phyloP scores from a whole-genome alignment of 2,888 invertebrate species.

The Leptogaster cylindrica region DNA sequence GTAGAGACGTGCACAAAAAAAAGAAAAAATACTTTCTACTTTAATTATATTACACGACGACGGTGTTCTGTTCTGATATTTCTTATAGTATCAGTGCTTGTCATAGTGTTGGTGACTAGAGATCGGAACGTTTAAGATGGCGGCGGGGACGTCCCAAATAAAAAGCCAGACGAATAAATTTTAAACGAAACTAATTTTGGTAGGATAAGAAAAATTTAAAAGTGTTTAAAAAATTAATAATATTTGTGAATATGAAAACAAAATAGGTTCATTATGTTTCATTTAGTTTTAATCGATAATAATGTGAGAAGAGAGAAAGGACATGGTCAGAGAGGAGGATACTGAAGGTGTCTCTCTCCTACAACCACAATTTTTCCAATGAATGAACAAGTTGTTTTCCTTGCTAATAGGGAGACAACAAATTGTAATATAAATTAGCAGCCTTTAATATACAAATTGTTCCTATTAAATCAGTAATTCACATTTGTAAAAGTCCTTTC shows the following conservation, averaged over 20 bases:
- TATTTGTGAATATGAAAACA: no score
- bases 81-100: not conserved
- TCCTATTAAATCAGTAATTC: conserved; percentile 20
- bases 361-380: conserved; percentile 6
- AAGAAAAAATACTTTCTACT: conserved; percentile 18
- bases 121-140: conserved; percentile 36
- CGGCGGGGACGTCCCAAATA: conserved; percentile 28
- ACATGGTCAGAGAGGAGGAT: conserved; percentile 1
- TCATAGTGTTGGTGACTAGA: not conserved
- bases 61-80: conserved; percentile 2
- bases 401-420: conserved; percentile 3
- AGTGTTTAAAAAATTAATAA: no score
- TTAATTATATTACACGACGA: conserved; percentile 19
- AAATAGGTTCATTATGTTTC: not conserved
- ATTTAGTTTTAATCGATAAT: conserved; percentile 34
- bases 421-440: conserved; percentile 3
- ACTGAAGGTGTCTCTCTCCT: conserved; percentile 22
- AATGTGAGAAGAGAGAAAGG: conserved; percentile 20
- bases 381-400: conserved; percentile 32
- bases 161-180: no score
- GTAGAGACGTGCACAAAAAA: not conserved
- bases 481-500: not conserved
- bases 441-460: not conserved
- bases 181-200: no score
- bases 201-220: no score